These are phyloP conservation scores for Siniperca obscura DNA, from an alignment of 2,797 vertebrate species.

Conservation along the genomic window DNA sequence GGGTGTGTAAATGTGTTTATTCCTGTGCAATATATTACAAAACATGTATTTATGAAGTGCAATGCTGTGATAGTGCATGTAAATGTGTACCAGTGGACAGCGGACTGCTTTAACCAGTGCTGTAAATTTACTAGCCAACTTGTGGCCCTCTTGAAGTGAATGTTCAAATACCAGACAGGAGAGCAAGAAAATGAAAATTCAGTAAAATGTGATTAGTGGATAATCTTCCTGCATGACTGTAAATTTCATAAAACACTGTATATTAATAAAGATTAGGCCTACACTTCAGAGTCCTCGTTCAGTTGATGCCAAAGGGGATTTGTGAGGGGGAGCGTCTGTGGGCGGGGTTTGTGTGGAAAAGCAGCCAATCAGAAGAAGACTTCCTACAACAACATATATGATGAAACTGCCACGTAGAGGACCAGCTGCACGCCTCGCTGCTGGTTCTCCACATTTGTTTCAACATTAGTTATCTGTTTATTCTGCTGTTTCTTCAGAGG, in stretches of 20 bases:
- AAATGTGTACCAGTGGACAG: conserved; percentile 52
- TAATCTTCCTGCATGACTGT: conserved; percentile 66
- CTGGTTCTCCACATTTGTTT: neutral
- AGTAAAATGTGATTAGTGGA: conserved; percentile 19
- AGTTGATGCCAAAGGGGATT: neutral
- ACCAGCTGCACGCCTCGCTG: neutral
- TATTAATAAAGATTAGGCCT: conserved; percentile 56
- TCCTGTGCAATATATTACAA: conserved; percentile 57
- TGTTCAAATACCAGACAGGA: conserved; percentile 43
- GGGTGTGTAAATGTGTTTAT: conserved; percentile 65
- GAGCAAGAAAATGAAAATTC: conserved; percentile 9
- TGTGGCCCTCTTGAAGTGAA: conserved; percentile 42
- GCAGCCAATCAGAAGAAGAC: conserved; percentile 68
- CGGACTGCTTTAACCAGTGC: conserved; percentile 52
- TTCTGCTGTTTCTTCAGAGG: neutral
- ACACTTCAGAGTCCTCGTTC: neutral
- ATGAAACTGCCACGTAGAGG: conserved; percentile 78
- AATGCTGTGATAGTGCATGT: conserved; percentile 73
- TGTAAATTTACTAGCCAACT: conserved; percentile 49
- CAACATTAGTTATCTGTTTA: fast-evolving
- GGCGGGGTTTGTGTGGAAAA: conserved; percentile 47
- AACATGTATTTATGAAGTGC: conserved; percentile 60
- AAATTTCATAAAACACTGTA: conserved; percentile 39
- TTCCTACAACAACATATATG: conserved; percentile 48
- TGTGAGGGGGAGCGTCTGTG: conserved; percentile 1